Conservation (phyloP, 2,797 vertebrate genomes). For the Crenuchus spilurus region DNA sequence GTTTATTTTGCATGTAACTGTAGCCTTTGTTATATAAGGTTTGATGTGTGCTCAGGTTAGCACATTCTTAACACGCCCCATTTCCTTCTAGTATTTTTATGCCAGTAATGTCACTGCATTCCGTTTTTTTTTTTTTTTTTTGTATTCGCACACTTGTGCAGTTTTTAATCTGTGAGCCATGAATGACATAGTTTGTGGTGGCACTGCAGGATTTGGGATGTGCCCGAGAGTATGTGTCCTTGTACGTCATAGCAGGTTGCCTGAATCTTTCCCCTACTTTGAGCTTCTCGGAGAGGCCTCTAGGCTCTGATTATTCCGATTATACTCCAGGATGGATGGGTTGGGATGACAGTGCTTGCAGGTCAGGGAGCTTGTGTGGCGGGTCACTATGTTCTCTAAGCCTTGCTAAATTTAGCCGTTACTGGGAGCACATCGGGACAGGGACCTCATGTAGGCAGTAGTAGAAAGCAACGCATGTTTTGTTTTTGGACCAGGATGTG, state of each 20-base stretch:
- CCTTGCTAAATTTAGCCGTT: slow-evolving; percentile 74
- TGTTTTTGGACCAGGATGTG: slow-evolving; percentile 12
- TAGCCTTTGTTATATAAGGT: not conserved
- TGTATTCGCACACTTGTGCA: not conserved
- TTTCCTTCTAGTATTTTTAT: slow-evolving; percentile 2
- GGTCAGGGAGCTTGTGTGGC: slow-evolving; percentile 72
- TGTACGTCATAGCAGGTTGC: not conserved
- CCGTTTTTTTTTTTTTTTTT: not conserved
- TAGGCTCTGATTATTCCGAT: slow-evolving; percentile 8
- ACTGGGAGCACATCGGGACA: slow-evolving; percentile 67
- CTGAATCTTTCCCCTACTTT: slow-evolving; percentile 9
- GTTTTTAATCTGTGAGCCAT: not conserved
- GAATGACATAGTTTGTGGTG: not conserved
- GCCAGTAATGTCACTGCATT: not conserved
- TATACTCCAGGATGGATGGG: slow-evolving; percentile 55
- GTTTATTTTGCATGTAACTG: not conserved
- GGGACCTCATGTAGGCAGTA: slow-evolving; percentile 53
- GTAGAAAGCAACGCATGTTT: slow-evolving; percentile 29
- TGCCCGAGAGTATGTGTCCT: not conserved
- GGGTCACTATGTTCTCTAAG: slow-evolving; percentile 76
- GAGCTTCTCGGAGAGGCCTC: slow-evolving; percentile 15
- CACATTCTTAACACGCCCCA: not conserved
- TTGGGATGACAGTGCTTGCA: slow-evolving; percentile 67
- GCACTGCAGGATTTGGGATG: not conserved
- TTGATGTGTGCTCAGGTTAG: not conserved